Evolutionary conservation across 1,140 invertebrate genomes (phyloP), one percentile per base, ranked within the genome.

Genomic region (Rhopalosiphum padi): DNA sequence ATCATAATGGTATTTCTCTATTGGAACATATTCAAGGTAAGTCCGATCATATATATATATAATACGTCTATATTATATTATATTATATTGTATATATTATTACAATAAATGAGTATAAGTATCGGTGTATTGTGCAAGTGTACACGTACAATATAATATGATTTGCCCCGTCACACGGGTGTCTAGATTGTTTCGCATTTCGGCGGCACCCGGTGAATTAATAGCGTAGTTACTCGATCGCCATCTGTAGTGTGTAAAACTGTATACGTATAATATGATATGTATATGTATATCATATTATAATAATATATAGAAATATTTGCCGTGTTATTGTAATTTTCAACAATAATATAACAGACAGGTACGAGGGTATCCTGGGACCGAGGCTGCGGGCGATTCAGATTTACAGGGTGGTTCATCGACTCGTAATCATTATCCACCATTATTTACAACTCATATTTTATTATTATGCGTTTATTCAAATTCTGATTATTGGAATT

Each of bases 1-100:
- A 97, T 99, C 94, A 98, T 99, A 95, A 99, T 99, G 99, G 98
- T 99, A 95, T 98, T 99, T 95, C 97, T 99, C 51, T 99, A 99
- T 95, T 99, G 98, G 96, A 98, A 97, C 96, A 99, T 99, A 96
- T 99, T 99, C 96, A 98, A 96, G 97, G 98, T 98, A 95, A 96
- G 96, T 22, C 23, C 30, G 60, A n/a, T n/a, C n/a, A 18, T n/a
- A n/a, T 41, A 41, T 41, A 18, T n/a, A n/a, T 41, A 41, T 41
- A 37, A 37, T 37, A 37, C 37, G 37, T n/a, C n/a, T n/a, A n/a
- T n/a, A n/a, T n/a, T n/a, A n/a, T n/a, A n/a, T n/a, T n/a, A n/a
- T n/a, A n/a, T n/a, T n/a, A n/a, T n/a, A n/a, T n/a, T n/a, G 18
- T 35, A 77, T 77, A 68, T 68, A 68, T n/a, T 68, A 68, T 18